phyloP scores from a whole-genome alignment of 1,140 invertebrate genomes.

The Neomicropteryx cornuta region DNA sequence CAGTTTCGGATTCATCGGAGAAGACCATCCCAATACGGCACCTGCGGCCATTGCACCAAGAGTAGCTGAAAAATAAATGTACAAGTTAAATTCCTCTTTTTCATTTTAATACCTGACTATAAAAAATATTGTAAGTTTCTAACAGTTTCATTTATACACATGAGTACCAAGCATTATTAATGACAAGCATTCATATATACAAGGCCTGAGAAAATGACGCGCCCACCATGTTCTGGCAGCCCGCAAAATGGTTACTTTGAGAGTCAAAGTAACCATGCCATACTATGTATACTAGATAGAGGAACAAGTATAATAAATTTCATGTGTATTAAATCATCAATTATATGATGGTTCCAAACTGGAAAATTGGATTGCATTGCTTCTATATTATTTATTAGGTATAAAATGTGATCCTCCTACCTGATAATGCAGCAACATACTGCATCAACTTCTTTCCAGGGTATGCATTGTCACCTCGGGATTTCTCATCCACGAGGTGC shows the following conservation, averaged over 20 bases:
- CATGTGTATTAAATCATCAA: neutral
- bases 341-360: constrained; percentile 2
- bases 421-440: constrained; percentile 53
- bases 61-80: constrained; percentile 32
- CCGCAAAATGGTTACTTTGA: too few species aligned
- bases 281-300: too few species aligned
- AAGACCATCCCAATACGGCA: constrained; percentile 64
- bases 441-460: constrained; percentile 47
- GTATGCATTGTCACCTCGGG: constrained; percentile 16
- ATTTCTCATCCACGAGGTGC: constrained; percentile 32
- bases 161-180: too few species aligned
- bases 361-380: too few species aligned
- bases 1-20: constrained; percentile 50
- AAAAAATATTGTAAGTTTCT: too few species aligned
- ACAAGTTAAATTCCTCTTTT: constrained; percentile 3
- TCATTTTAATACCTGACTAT: neutral
- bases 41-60: constrained; percentile 43
- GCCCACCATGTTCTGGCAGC: too few species aligned
- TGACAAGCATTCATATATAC: too few species aligned
- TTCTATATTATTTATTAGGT: constrained; percentile 4
- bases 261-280: too few species aligned
- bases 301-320: too few species aligned
- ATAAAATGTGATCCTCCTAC: constrained; percentile 21
- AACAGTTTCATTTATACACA: too few species aligned
- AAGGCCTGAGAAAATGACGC: too few species aligned